Evolutionary conservation across 2,888 invertebrate genomes (phyloP), one percentile per base, ranked within the genome.

Genomic region (Druceiella hillmani): DNA sequence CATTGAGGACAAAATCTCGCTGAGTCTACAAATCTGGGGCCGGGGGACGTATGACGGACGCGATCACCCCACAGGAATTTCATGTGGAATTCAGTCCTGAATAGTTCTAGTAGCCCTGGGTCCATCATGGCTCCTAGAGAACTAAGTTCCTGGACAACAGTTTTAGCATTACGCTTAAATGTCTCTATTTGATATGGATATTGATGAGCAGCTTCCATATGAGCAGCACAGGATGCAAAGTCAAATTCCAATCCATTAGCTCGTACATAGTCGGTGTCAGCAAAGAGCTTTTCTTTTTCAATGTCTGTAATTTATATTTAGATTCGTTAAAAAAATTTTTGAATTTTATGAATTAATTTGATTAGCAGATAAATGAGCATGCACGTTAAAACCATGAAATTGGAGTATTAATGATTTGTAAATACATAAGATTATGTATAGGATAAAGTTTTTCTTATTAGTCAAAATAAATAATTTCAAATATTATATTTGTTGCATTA

Each of bases 1-100:
- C 69, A 70, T 70, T 0, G 66, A 53, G 1, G 61, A 61, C 17
- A 72, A 45, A 28, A 70, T 65, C 29, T 72, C 66, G 0, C 68
- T 63, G 2, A 71, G 51, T n/a, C 70, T 0, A 78, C 72, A 58
- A 90, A 87, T 41, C 93, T 75, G 55, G 92, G 91, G 41, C 74
- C 72, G 1, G 86, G 75, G 1, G 78, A 72, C 0, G 85, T 87
- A 7, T 76, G 64, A 1, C 86, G 83, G 0, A 91, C 93, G 30
- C 87, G 78, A 49, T 87, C 86, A 0, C 93, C 94, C 91, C 92
- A 94, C 32, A 94, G 67, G 57, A 94, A 89, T 59, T 86, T 87
- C 46, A 92, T 76, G 52, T 92, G 92, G 56, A 93, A 91, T 60
- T 92, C 92, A 2, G 91, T 87, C 52, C 81, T 77, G 56, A 88